Evolutionary conservation across 2,888 invertebrate species (phyloP).

Genomic region (Sycophila texana): DNA sequence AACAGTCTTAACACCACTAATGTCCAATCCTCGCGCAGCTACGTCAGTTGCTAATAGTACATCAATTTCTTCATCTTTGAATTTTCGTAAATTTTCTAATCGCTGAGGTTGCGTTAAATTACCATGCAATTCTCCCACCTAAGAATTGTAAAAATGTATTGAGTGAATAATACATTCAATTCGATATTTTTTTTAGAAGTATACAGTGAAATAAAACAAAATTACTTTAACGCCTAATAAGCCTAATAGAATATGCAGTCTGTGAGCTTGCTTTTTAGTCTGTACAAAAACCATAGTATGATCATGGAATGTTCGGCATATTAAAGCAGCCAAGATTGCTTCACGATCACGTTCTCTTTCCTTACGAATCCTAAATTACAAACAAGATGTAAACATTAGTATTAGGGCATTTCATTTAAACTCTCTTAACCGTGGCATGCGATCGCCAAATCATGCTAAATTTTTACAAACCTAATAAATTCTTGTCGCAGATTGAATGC

Average conservation of each 20-base stretch:
- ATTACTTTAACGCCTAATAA: conserved; percentile 90
- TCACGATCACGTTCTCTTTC: conserved; percentile 94
- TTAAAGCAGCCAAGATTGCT: conserved; percentile 88
- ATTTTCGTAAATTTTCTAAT: conserved; percentile 90
- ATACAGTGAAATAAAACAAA: not conserved
- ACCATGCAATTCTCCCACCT: conserved; percentile 93
- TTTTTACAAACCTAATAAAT: conserved; percentile 83
- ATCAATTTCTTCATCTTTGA: conserved; percentile 90
- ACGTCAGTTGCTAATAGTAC: conserved; percentile 96
- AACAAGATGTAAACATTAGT: not conserved
- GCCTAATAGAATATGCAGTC: conserved; percentile 93
- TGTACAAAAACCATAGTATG: conserved; percentile 97
- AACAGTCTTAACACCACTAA: conserved; percentile 97
- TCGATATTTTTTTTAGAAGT: not conserved
- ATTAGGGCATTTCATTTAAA: too few relatives aligned
- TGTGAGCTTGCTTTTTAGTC: conserved; percentile 96
- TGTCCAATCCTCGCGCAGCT: conserved; percentile 95
- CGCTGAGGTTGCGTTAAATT: conserved; percentile 97
- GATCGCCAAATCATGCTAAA: too few relatives aligned
- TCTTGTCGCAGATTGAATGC: conserved; percentile 97
- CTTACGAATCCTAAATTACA: conserved; percentile 84
- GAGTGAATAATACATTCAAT: not conserved
- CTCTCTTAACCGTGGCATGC: too few relatives aligned
- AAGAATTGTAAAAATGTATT: not conserved
- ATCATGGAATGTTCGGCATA: conserved; percentile 92